Evolutionary conservation across 2,113 vertebrate species (phyloP), one percentile per base, ranked within the genome.

Genomic region (Oncorhynchus masou): DNA sequence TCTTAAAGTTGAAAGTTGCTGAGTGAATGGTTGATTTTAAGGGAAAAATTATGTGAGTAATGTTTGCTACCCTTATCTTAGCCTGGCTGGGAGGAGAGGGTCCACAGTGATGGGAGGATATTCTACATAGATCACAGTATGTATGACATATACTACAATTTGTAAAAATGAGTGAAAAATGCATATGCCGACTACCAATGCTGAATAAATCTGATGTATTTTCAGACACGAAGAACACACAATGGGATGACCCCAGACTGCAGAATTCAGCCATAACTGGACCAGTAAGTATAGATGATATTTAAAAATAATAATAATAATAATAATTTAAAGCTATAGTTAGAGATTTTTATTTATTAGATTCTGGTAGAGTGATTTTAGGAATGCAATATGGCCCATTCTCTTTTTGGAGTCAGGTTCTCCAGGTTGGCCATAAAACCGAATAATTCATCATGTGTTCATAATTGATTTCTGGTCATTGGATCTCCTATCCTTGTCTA

Each of bases 41-140:
- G 49, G 27, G 34, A 1, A 5, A 71, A 39, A 22, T n/a, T 9
- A 60, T 11, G 1, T n/a, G 48, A 75, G 34, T 73, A 4, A 70
- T 64, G 9, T 69, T 70, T 81, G 75, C 8, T 39, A 11, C 68
- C 31, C 16, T 27, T 69, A 31, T 79, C 85, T 19, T 79, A 99
- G 98, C 96, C 98, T 88, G 96, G 97, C 3, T 99, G 97, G 97
- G 98, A 99, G 87, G 98, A 99, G 86, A 93, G 97, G 79, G 91
- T 96, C 74, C 97, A 99, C 87, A 94, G 92, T 31, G 98, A 99
- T 65, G 97, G 96, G 80, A 94, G 97, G 83, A 92, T 95, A 87
- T 99, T 99, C 92, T 99, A 96, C 91, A 98, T 99, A 79, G 96
- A 99, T 91, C 97, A 99, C 90, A 96, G 98, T 99, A 92, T 2